Evolutionary conservation across 2,797 vertebrate genomes (phyloP), one percentile per base, ranked within the genome.

Genomic region (Fratercula arctica): DNA sequence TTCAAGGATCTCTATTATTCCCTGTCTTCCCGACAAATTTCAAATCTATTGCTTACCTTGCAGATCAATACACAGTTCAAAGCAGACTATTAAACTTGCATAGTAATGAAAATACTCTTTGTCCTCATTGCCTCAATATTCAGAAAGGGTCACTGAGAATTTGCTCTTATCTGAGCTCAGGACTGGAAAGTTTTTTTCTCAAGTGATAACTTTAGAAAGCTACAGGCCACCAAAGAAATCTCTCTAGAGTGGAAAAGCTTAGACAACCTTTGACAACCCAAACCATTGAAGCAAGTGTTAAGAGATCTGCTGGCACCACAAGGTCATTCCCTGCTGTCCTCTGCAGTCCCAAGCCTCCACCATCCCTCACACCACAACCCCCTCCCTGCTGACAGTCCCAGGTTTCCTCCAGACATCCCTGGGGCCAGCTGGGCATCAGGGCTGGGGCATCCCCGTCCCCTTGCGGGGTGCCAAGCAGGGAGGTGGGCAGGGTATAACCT

Each of bases 401-500:
- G 26, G 13, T 48, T 48, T 54, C 63, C n/a, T 48, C 45, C 12
- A 8, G 39, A 48, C 19, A 37, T 7, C 50, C 12, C 0, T 3
- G 13, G 28, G 29, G 5, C 19, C 4, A 6, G 16, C 23, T 78
- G 78, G 41, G n/a, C 45, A n/a, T 9, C 3, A 6, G 31, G 16
- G 4, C n/a, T 24, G 19, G 15, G 54, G 11, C 28, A 80, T 6
- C 13, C 15, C 39, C 25, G 46, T 63, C 13, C 33, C 18, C 21
- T 69, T 1, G 2, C 23, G 35, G 50, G n/a, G 9, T 9, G 6
- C 37, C 2, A 2, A 68, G 43, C 7, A 1, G 2, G 56, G 39
- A 66, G 51, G 23, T 16, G 31, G 18, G 13, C 16, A 29, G 21
- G 9, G 16, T n/a, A 50, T 19, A 21, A 17, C 69, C 17, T 0